Conservation (phyloP, 2,797 vertebrate species). For the Pachyuromys duprasi region DNA sequence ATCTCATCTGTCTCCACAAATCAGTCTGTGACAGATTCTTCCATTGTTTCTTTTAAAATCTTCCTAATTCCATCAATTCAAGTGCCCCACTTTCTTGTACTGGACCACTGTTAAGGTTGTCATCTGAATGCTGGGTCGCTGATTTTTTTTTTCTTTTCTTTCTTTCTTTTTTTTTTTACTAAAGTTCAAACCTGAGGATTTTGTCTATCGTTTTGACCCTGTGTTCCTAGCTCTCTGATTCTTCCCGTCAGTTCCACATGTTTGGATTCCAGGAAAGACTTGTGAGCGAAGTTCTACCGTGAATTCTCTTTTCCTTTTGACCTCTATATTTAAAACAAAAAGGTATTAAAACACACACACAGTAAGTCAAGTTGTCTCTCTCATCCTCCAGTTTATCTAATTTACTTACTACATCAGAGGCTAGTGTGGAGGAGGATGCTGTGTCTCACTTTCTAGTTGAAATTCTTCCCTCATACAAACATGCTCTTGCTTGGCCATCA, state of each 20-base stretch:
- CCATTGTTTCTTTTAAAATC: not conserved
- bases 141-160: no score
- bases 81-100: not conserved
- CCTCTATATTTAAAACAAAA: not conserved
- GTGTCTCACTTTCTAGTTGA: not conserved
- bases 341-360: not conserved
- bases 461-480: not conserved
- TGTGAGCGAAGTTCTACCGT: not conserved
- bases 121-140: not conserved
- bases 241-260: not conserved
- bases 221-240: not conserved
- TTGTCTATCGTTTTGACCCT: not conserved
- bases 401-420: not conserved
- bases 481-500: not conserved
- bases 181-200: no score
- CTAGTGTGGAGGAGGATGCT: not conserved
- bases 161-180: no score
- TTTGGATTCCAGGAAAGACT: not conserved
- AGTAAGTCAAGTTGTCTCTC: not conserved
- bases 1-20: not conserved
- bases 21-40: not conserved
- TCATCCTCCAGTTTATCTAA: not conserved
- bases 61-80: not conserved
- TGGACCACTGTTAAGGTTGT: not conserved
- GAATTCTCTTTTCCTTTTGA: not conserved